Evolutionary conservation across 2,797 vertebrate genomes (phyloP), one percentile per base, ranked within the genome.

Genomic region (Graptemys geographica): DNA sequence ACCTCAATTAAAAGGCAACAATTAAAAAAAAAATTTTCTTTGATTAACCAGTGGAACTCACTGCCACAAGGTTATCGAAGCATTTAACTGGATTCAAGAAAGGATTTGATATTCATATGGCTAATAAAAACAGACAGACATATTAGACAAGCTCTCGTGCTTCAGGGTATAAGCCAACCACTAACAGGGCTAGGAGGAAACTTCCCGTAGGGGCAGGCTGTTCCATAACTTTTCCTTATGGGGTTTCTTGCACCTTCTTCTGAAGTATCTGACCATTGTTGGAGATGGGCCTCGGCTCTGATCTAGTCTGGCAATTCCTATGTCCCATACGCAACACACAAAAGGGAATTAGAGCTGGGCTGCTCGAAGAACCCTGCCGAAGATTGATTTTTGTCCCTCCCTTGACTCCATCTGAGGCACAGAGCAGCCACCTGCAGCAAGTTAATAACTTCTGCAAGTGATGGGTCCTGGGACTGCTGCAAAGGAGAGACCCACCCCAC

Each of bases 301-400:
- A 5, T 0, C 0, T 53, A 51, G 72, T 11, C 79, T 18, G 28
- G 27, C 4, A 86, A 62, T 76, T 80, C 79, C 72, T 57, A 49
- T 16, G 33, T 41, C 12, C 31, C 4, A 53, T 27, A 2, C 1
- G 1, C 18, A 28, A 4, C 21, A 49, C 31, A 74, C 44, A 33
- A 13, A 69, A 85, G 86, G 69, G 56, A 49, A 90, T 25, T 0
- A 0, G 44, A 23, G 23, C 25, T 47, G 56, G 86, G 76, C 65
- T 82, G 57, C 88, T 28, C 56, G 2, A 12, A 15, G n/a, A 28
- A 33, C 28, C 8, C 79, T 56, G 4, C 49, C 79, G 37, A 6
- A 94, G 8, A 44, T 23, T 0, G 0, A 59, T 59, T 59, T 59
- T 31, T 5, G 21, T 55, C 21, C 10, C 3, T 44, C 41, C 47